Percentiles rank a stretch among this genome's conserved stretches.
These are phyloP conservation scores for Emydocephalus ijimae DNA, from an alignment of 2,113 vertebrate species.

Conservation along the genomic window DNA sequence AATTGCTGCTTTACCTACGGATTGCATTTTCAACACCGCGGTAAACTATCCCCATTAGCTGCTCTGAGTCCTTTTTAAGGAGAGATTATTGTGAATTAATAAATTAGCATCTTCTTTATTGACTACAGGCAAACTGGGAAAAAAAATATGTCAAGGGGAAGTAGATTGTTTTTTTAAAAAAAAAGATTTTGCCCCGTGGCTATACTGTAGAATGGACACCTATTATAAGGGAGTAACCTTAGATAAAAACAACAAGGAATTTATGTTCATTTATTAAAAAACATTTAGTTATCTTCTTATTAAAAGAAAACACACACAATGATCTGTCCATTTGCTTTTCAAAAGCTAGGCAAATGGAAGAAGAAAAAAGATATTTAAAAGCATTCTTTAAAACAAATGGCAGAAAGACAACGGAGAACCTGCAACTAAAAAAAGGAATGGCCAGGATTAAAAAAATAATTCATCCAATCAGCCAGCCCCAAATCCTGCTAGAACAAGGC, in stretches of 20 bases:
- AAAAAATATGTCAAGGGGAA: neutral
- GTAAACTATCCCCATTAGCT: neutral
- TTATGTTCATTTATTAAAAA: neutral
- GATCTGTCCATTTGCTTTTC: neutral
- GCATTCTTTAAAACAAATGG: neutral
- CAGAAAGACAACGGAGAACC: neutral
- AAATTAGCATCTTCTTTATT: neutral
- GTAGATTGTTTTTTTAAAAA: neutral
- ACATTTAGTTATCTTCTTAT: neutral
- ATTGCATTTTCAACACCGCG: neutral
- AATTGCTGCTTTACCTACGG: neutral
- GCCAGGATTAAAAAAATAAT: neutral
- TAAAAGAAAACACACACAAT: no score
- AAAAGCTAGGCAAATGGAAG: neutral
- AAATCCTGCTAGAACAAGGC: neutral
- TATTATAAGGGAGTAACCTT: neutral
- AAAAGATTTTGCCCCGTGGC: neutral
- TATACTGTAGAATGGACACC: neutral
- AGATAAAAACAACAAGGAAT: neutral
- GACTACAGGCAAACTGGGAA: neutral
- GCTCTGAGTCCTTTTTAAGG: neutral
- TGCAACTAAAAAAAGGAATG: neutral
- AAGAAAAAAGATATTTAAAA: neutral
- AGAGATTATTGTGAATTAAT: neutral
- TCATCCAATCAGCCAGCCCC: neutral